Percentiles rank a stretch among this genome's conserved stretches.
Evolutionary conservation across 1,140 invertebrate species (phyloP).

Genomic region (Drosophila albomicans): DNA sequence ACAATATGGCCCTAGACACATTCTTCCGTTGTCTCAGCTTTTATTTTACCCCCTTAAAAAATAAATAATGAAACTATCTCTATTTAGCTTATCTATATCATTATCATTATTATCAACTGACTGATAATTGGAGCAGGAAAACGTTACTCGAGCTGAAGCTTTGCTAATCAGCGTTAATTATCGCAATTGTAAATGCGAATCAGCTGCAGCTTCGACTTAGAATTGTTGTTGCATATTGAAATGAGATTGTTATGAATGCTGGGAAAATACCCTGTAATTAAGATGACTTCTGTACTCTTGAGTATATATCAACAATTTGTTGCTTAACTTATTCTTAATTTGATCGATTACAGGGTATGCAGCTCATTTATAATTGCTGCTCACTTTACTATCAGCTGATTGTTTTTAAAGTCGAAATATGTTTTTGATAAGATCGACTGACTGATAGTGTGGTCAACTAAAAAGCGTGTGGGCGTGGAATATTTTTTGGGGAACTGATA

Average conservation of each 20-base stretch:
- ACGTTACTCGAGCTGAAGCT: constrained; percentile 1
- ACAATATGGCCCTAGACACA: background rate
- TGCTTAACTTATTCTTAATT: background rate
- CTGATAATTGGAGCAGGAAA: background rate
- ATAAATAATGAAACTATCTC: background rate
- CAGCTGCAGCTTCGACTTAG: background rate
- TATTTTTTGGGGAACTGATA: background rate
- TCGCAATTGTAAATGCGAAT: background rate
- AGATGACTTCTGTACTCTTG: background rate
- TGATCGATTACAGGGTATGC: background rate
- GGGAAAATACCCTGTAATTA: background rate
- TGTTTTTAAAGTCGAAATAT: background rate
- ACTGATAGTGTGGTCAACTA: background rate
- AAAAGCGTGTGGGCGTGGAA: background rate
- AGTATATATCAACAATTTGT: background rate
- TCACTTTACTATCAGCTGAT: background rate
- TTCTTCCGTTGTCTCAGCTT: background rate
- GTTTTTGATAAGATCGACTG: background rate
- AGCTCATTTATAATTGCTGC: background rate
- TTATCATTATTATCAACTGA: background rate
- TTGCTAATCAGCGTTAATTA: background rate
- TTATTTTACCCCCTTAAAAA: background rate
- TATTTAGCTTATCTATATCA: background rate
- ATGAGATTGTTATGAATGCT: background rate
- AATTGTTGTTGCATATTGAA: background rate